These are phyloP conservation scores for Mionectes macconnelli DNA, from an alignment of 2,113 vertebrate genomes.

Conservation along the genomic window DNA sequence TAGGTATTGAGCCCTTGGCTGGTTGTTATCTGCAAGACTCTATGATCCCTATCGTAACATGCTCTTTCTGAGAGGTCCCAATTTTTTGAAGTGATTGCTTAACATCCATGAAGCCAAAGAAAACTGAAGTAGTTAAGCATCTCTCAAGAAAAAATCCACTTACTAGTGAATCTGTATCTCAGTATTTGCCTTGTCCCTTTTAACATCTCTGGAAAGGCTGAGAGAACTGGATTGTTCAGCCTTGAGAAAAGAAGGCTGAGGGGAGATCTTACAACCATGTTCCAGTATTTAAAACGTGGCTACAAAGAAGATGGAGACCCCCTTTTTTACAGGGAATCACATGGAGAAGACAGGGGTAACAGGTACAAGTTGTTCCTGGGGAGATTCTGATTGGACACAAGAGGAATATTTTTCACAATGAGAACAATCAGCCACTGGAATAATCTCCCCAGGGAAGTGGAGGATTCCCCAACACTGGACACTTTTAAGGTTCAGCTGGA, in stretches of 20 bases:
- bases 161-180: not conserved
- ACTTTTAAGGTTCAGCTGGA: not conserved
- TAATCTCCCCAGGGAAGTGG: not conserved
- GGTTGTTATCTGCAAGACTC: conserved; percentile 4
- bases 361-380: not conserved
- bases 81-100: not conserved
- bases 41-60: not conserved
- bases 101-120: not conserved
- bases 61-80: not conserved
- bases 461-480: not conserved
- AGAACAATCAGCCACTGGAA: not conserved
- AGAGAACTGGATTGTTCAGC: not conserved
- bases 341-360: not conserved
- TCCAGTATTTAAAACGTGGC: not conserved
- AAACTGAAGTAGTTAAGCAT: not conserved
- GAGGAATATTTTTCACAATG: not conserved
- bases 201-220: not conserved
- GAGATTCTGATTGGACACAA: not conserved
- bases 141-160: not conserved
- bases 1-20: not conserved
- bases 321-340: not conserved
- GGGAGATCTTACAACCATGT: not conserved
- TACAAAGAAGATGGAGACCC: not conserved
- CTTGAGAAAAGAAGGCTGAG: not conserved
- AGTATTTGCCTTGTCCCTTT: not conserved